Evolutionary conservation across 2,113 vertebrate species (phyloP).

Genomic region (Dermatemys mawii): DNA sequence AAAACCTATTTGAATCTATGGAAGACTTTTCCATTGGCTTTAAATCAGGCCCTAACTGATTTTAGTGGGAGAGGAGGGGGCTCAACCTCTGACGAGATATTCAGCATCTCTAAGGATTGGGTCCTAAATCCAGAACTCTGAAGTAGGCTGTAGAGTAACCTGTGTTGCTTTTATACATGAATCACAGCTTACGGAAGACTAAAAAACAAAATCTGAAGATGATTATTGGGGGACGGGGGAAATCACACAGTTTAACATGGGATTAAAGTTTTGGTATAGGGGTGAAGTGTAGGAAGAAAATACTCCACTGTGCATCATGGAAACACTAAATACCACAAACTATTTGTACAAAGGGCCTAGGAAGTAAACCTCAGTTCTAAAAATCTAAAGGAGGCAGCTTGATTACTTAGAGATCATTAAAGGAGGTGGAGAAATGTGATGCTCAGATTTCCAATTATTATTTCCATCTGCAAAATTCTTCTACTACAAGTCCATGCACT

Average conservation of each 20-base stretch:
- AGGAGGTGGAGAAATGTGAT: neutral
- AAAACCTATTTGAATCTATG: neutral
- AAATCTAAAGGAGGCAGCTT: neutral
- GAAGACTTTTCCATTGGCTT: neutral
- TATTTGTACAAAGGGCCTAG: neutral
- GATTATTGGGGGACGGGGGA: neutral
- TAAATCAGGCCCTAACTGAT: neutral
- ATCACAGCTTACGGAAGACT: constrained; percentile 6
- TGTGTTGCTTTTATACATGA: neutral
- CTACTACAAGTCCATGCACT: constrained; percentile 70
- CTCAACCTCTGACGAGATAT: neutral
- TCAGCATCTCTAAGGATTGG: neutral
- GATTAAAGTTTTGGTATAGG: neutral
- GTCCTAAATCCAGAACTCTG: neutral
- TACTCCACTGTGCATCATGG: neutral
- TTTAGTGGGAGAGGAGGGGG: neutral
- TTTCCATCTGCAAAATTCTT: constrained; percentile 44
- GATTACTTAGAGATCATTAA: neutral
- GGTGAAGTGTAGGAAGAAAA: neutral
- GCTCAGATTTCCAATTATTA: constrained; percentile 19
- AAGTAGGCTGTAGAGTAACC: constrained; percentile 15
- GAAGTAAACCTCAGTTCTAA: neutral
- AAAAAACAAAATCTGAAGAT: neutral
- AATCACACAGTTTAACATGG: neutral
- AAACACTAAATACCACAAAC: neutral